phyloP scores from a whole-genome alignment of 2,888 invertebrate species.

The Melanophora roralis region DNA sequence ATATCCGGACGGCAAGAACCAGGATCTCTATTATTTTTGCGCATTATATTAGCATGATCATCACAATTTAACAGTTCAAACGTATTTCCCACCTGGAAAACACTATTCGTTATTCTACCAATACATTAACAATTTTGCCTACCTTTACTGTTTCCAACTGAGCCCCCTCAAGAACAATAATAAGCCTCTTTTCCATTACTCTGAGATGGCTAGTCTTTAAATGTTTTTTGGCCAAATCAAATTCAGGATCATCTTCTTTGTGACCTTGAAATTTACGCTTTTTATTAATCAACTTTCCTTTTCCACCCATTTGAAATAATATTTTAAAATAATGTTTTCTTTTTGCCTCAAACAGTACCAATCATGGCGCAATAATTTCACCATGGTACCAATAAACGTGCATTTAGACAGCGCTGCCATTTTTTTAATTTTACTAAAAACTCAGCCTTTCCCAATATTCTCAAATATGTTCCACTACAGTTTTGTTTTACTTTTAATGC shows the following conservation, averaged over 20 bases:
- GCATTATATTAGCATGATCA: slow-evolving; percentile 90
- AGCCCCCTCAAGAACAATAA: slow-evolving; percentile 94
- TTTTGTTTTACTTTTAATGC: no score
- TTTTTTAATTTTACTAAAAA: no score
- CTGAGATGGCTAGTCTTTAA: slow-evolving; percentile 86
- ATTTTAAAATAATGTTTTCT: no score
- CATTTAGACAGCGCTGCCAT: no score
- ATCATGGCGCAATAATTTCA: no score
- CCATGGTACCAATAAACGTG: no score
- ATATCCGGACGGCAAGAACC: slow-evolving; percentile 97
- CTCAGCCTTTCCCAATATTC: no score
- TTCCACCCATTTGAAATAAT: slow-evolving; percentile 74
- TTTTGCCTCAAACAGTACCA: no score
- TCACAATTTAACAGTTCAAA: slow-evolving; percentile 97
- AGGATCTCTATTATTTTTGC: slow-evolving; percentile 91
- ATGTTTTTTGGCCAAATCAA: slow-evolving; percentile 87
- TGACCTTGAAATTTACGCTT: slow-evolving; percentile 73
- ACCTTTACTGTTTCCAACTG: slow-evolving; percentile 98
- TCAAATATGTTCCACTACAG: no score
- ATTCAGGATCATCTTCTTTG: slow-evolving; percentile 84
- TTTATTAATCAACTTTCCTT: slow-evolving; percentile 72
- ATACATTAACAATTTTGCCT: slow-evolving; percentile 61
- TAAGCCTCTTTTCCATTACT: slow-evolving; percentile 92
- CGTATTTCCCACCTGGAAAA: slow-evolving; percentile 85
- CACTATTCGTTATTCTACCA: no score